These are phyloP conservation scores for Wasmannia auropunctata DNA, from an alignment of 1,140 invertebrate genomes.

Conservation along the genomic window DNA sequence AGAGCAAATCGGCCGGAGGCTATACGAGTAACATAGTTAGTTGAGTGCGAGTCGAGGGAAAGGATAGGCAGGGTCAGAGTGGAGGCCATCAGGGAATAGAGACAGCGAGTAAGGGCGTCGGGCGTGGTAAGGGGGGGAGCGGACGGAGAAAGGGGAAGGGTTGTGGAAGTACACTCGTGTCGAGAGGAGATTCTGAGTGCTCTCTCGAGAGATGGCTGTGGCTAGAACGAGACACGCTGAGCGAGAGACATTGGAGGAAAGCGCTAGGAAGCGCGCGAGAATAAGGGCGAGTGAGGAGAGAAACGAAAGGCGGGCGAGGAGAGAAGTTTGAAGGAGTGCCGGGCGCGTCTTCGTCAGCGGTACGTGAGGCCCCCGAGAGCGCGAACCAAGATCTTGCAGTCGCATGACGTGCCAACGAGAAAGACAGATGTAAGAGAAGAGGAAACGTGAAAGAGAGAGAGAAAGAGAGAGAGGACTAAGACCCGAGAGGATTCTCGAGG, in stretches of 20 bases:
- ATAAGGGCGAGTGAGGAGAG: conserved; percentile 60
- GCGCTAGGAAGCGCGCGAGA: conserved; percentile 66
- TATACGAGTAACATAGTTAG: conserved; percentile 74
- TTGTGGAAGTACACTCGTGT: conserved; percentile 81
- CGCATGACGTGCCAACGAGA: conserved; percentile 76
- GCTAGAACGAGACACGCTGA: conserved; percentile 74
- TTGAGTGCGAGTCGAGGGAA: conserved; percentile 46
- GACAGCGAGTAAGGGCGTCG: conserved; percentile 36
- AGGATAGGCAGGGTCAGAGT: conserved; percentile 61
- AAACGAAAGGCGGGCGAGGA: conserved; percentile 67
- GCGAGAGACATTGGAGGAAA: conserved; percentile 78
- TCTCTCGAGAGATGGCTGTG: conserved; percentile 77
- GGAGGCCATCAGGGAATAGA: conserved; percentile 79
- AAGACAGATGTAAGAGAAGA: conserved; percentile 45
- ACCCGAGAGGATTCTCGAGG: conserved; percentile 76
- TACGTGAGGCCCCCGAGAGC: conserved; percentile 69
- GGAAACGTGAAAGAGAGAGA: conserved; percentile 43
- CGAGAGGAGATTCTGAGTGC: conserved; percentile 80
- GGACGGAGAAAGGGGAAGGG: conserved; percentile 73
- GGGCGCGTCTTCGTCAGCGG: conserved; percentile 84
- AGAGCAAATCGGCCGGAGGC: conserved; percentile 51
- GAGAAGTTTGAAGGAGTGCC: conserved; percentile 70
- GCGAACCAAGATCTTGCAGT: conserved; percentile 69
- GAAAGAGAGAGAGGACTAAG: conserved; percentile 64
- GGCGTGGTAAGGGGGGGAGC: conserved; percentile 65